A percentile compares a stretch with the other conserved stretches of the same genome.
Evolutionary conservation across 2,797 vertebrate species (phyloP).

Genomic region (Syndactyla subalaris): DNA sequence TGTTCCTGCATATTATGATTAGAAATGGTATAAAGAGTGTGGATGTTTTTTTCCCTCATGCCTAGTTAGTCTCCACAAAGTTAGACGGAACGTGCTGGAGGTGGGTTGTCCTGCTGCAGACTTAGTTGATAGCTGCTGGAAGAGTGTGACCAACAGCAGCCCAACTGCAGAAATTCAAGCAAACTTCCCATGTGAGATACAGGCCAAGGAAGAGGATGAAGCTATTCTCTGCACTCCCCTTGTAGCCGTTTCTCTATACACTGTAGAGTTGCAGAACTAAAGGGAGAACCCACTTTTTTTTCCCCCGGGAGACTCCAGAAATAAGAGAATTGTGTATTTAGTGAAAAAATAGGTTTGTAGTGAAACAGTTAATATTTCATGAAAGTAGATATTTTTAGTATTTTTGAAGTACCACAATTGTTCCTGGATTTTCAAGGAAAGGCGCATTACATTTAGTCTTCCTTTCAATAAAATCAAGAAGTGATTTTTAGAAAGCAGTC

Average conservation of each 20-base stretch:
- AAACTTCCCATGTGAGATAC: slow-evolving; percentile 53
- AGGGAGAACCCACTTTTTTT: slow-evolving; percentile 79
- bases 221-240: slow-evolving; percentile 67
- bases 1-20: slow-evolving; percentile 72
- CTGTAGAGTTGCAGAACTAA: slow-evolving; percentile 77
- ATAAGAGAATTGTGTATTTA: slow-evolving; percentile 85
- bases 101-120: slow-evolving; percentile 64
- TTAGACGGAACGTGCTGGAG: slow-evolving; percentile 68
- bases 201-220: slow-evolving; percentile 73
- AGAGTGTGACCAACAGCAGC: slow-evolving; percentile 50
- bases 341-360: slow-evolving; percentile 87
- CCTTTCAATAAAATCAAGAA: slow-evolving; percentile 79
- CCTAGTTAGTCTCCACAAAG: slow-evolving; percentile 70
- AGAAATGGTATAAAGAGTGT: slow-evolving; percentile 74
- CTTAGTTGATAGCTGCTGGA: slow-evolving; percentile 48
- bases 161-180: slow-evolving; percentile 21
- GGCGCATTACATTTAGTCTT: slow-evolving; percentile 84
- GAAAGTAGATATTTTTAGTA: slow-evolving; percentile 88
- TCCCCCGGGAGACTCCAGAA: slow-evolving; percentile 74
- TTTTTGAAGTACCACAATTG: slow-evolving; percentile 83
- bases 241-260: slow-evolving; percentile 70
- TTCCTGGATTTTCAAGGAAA: slow-evolving; percentile 83
- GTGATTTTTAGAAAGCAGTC: slow-evolving; percentile 79
- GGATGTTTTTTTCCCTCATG: slow-evolving; percentile 70
- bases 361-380: slow-evolving; percentile 87